These are phyloP conservation scores for Tenrec ecaudatus DNA, from an alignment of 2,113 vertebrate genomes.

Conservation along the genomic window DNA sequence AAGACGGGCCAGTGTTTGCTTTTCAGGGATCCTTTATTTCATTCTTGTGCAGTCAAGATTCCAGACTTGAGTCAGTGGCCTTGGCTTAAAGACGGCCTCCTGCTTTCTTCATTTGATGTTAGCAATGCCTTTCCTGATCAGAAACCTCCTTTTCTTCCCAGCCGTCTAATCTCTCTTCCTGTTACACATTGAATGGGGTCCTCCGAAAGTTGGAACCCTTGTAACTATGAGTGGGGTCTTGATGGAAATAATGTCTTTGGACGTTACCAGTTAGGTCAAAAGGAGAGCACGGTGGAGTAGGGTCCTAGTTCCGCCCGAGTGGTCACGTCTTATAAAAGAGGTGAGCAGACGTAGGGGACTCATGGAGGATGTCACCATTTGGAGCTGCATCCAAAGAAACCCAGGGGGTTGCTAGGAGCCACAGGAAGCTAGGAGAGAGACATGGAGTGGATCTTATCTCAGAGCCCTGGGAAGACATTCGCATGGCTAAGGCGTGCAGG, in stretches of 20 bases:
- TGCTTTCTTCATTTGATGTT: neutral
- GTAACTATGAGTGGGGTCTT: too few relatives aligned
- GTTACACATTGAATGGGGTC: neutral
- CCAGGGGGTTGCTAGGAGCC: neutral
- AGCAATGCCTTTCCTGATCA: neutral
- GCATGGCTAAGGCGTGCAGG: neutral
- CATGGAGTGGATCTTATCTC: neutral
- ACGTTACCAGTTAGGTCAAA: neutral
- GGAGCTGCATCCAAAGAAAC: neutral
- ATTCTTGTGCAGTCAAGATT: conserved; percentile 65
- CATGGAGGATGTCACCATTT: neutral
- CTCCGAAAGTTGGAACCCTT: too few relatives aligned
- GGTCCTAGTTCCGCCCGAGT: neutral
- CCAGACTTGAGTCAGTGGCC: conserved; percentile 19
- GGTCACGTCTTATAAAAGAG: neutral
- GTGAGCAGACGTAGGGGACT: neutral
- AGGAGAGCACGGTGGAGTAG: neutral
- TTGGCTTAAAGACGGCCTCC: conserved; percentile 33
- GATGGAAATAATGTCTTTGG: neutral
- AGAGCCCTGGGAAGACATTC: too few relatives aligned
- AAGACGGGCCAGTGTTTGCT: neutral
- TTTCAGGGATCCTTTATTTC: conserved; percentile 57
- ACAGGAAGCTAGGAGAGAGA: neutral
- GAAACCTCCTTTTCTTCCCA: neutral
- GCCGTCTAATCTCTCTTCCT: neutral